These are phyloP conservation scores for Agrochola macilenta DNA, from an alignment of 2,888 invertebrate genomes.

Conservation along the genomic window DNA sequence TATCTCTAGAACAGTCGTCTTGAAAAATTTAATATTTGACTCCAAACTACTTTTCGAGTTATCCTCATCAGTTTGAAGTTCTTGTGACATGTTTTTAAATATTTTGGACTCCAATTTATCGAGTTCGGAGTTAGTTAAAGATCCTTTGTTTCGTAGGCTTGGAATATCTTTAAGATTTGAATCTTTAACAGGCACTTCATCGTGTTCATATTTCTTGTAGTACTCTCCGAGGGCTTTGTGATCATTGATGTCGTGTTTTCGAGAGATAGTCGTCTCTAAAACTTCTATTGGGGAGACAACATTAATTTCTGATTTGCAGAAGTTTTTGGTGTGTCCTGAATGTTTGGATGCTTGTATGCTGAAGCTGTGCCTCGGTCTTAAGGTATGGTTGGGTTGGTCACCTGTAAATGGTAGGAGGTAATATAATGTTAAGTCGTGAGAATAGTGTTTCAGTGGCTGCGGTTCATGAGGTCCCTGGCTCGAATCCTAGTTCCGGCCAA, in stretches of 20 bases:
- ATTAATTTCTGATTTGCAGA: slow-evolving; percentile 72
- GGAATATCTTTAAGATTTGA: slow-evolving; percentile 57
- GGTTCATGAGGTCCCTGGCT: neutral
- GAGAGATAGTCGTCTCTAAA: neutral
- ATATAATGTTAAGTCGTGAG: neutral
- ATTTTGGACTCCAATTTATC: slow-evolving; percentile 80
- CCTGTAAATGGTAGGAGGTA: slow-evolving; percentile 44
- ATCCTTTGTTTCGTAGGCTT: slow-evolving; percentile 58
- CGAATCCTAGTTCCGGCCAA: neutral
- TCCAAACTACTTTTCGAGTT: slow-evolving; percentile 76
- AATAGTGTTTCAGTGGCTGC: neutral
- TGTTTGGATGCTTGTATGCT: slow-evolving; percentile 52
- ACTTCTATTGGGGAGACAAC: slow-evolving; percentile 32
- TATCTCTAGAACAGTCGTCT: slow-evolving; percentile 82
- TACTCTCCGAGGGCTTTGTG: slow-evolving; percentile 70
- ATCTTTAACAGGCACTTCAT: slow-evolving; percentile 82
- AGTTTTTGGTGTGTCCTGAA: slow-evolving; percentile 43
- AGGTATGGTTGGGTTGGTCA: slow-evolving; percentile 39
- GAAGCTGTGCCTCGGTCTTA: slow-evolving; percentile 70
- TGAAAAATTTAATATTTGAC: slow-evolving; percentile 83
- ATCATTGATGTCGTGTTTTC: slow-evolving; percentile 20
- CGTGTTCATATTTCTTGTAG: slow-evolving; percentile 82
- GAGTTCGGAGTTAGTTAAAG: slow-evolving; percentile 79
- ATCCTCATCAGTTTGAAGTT: slow-evolving; percentile 75
- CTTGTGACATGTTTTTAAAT: slow-evolving; percentile 77